phyloP scores from a whole-genome alignment of 2,888 invertebrate species.

The Drosophila fungiperda region DNA sequence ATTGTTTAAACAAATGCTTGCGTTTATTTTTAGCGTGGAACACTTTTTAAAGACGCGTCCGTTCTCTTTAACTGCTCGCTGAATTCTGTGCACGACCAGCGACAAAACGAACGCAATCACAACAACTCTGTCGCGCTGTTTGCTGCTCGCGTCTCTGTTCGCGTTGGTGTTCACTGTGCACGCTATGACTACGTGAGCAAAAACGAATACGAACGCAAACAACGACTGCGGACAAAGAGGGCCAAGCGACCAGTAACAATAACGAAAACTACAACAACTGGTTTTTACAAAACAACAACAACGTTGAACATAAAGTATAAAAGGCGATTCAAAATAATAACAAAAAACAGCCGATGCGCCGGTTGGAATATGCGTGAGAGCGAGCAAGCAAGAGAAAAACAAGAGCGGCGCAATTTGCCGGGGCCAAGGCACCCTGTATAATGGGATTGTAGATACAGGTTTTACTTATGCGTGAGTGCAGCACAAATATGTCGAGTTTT shows the following conservation, averaged over 20 bases:
- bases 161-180: conserved; percentile 46
- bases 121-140: conserved; percentile 45
- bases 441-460: conserved; percentile 60
- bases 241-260: conserved; percentile 16
- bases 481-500: conserved; percentile 36
- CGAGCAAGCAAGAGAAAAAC: conserved; percentile 21
- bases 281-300: conserved; percentile 56
- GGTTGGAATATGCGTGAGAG: conserved; percentile 48
- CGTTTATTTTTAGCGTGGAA: conserved; percentile 29
- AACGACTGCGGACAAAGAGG: conserved; percentile 48
- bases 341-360: conserved; percentile 80
- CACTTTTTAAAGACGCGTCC: conserved; percentile 53
- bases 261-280: conserved; percentile 45
- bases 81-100: conserved; percentile 61
- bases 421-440: conserved; percentile 69
- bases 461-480: conserved; percentile 39
- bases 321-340: conserved; percentile 69
- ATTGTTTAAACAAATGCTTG: conserved; percentile 68
- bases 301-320: conserved; percentile 25
- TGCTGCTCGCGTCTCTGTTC: conserved; percentile 26
- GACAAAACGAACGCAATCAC: conserved; percentile 31
- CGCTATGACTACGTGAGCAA: conserved; percentile 79
- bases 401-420: conserved; percentile 41
- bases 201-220: conserved; percentile 51
- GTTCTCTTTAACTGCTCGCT: conserved; percentile 68